Percentiles rank a stretch among this genome's conserved stretches.
Evolutionary conservation across 2,888 invertebrate species (phyloP).

Genomic region (Rhorus exstirpatorius): DNA sequence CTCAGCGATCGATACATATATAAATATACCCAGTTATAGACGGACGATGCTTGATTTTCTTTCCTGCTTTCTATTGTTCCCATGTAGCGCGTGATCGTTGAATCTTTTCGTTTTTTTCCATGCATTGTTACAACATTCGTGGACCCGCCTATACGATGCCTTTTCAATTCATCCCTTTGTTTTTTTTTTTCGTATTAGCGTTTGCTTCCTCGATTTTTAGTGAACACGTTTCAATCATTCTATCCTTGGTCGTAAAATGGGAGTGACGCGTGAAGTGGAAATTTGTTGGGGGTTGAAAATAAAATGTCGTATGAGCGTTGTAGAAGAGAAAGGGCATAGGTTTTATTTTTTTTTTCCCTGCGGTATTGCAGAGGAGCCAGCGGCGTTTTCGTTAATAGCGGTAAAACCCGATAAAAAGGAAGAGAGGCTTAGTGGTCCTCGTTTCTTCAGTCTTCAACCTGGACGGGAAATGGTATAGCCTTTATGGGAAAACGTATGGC

Average conservation of each 20-base stretch:
- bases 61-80: slow-evolving; percentile 47
- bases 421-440: slow-evolving; percentile 11
- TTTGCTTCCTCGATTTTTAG: background rate
- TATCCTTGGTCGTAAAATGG: slow-evolving; percentile 2
- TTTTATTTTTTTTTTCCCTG: slow-evolving; percentile 54
- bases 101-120: slow-evolving; percentile 34
- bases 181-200: slow-evolving; percentile 14
- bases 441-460: slow-evolving; percentile 62
- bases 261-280: slow-evolving; percentile 17
- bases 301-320: background rate
- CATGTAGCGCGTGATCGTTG: slow-evolving; percentile 42
- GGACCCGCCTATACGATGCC: background rate
- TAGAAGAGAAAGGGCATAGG: background rate
- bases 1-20: background rate
- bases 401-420: slow-evolving; percentile 1
- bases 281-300: slow-evolving; percentile 40
- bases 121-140: slow-evolving; percentile 6
- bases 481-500: slow-evolving; percentile 66
- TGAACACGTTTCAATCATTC: background rate
- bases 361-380: slow-evolving; percentile 15
- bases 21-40: background rate
- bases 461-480: slow-evolving; percentile 65
- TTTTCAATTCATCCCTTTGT: slow-evolving; percentile 15
- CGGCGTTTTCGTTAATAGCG: slow-evolving; percentile 54
- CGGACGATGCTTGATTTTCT: slow-evolving; percentile 20